phyloP scores from a whole-genome alignment of 1,140 invertebrate species.

The Forficula auricularia region DNA sequence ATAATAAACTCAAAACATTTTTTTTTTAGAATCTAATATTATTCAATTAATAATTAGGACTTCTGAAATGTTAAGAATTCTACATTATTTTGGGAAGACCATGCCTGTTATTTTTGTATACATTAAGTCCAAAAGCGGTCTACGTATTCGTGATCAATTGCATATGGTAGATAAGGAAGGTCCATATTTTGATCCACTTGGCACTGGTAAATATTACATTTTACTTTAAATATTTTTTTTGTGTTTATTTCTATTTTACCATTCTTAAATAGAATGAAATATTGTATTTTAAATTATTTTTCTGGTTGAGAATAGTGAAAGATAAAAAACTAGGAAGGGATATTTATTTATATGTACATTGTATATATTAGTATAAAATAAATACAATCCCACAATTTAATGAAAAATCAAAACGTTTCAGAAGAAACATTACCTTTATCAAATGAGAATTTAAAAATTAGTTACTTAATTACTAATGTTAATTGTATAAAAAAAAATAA shows the following conservation, averaged over 20 bases:
- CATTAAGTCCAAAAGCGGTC: conserved; percentile 41
- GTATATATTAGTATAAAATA: too few relatives aligned
- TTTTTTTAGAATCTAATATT: conserved; percentile 23
- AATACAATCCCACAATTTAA: too few relatives aligned
- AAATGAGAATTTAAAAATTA: too few relatives aligned
- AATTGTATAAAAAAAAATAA: too few relatives aligned
- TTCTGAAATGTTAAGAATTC: conserved; percentile 47
- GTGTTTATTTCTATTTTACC: conserved; percentile 2
- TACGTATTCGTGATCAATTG: conserved; percentile 44
- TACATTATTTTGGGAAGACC: conserved; percentile 50
- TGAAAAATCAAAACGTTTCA: too few relatives aligned
- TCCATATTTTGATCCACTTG: conserved; percentile 39
- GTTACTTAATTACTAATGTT: too few relatives aligned
- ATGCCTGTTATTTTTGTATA: conserved; percentile 65
- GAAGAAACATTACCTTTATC: too few relatives aligned
- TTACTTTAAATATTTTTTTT: conserved; percentile 7
- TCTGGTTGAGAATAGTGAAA: too few relatives aligned
- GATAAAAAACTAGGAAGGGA: too few relatives aligned
- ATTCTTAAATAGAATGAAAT: background rate
- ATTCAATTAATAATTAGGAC: conserved; percentile 41
- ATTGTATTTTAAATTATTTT: background rate
- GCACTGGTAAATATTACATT: conserved; percentile 32
- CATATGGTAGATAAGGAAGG: conserved; percentile 38
- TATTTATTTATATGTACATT: too few relatives aligned
- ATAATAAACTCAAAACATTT: conserved; percentile 3